A percentile compares a stretch with the other conserved stretches of the same genome.
phyloP scores from a whole-genome alignment of 2,888 invertebrate species.

The Scelioninae gen. 1 region DNA sequence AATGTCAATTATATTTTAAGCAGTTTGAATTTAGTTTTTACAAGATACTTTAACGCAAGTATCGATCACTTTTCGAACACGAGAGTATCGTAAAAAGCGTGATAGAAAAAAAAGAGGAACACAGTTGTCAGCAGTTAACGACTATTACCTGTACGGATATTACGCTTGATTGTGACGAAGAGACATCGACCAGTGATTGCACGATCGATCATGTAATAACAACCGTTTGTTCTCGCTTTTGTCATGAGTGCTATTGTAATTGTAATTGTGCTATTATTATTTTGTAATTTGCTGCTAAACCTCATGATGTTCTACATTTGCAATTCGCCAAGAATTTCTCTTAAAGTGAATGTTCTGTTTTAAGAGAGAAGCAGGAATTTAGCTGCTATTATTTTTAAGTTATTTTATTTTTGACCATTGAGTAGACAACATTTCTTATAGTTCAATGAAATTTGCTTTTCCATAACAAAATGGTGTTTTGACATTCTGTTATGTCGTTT shows the following conservation, averaged over 20 bases:
- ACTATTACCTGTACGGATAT: constrained; percentile 54
- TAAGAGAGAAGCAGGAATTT: too few species aligned
- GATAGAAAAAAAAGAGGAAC: too few species aligned
- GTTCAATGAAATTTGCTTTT: too few species aligned
- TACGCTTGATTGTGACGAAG: constrained; percentile 51
- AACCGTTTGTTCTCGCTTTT: constrained; percentile 36
- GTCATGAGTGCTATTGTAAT: constrained; percentile 8
- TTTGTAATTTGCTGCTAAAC: not conserved
- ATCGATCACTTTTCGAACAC: constrained; percentile 40
- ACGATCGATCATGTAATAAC: constrained; percentile 54
- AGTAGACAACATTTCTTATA: too few species aligned
- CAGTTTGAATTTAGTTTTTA: constrained; percentile 37
- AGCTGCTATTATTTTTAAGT: too few species aligned
- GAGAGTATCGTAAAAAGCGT: constrained; percentile 27
- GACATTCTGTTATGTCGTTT: too few species aligned
- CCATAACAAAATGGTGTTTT: too few species aligned
- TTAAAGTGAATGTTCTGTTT: too few species aligned
- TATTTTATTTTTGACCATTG: too few species aligned
- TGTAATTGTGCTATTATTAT: constrained; percentile 7
- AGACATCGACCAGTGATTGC: constrained; percentile 26
- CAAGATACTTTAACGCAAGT: constrained; percentile 26
- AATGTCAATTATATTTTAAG: constrained; percentile 46
- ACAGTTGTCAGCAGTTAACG: constrained; percentile 36
- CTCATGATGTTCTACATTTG: not conserved
- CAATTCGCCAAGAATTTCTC: not conserved